phyloP scores from a whole-genome alignment of 2,888 invertebrate species.

The Abrostola triplasia region DNA sequence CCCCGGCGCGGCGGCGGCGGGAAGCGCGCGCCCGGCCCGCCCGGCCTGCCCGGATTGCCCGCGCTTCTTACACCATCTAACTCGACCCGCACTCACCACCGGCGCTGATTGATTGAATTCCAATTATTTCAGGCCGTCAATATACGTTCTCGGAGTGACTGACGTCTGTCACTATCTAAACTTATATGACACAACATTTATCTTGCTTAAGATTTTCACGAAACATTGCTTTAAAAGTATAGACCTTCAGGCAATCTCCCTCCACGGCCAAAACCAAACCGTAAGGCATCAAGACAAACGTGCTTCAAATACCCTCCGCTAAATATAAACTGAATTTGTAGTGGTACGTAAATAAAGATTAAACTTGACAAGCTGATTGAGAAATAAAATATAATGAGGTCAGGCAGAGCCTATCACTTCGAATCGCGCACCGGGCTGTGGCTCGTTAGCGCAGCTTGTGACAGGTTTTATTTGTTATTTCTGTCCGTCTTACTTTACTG shows the following conservation, averaged over 20 bases:
- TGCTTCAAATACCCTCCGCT: constrained; percentile 18
- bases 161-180: constrained; percentile 6
- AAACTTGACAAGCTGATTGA: constrained; percentile 42
- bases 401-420: constrained; percentile 29
- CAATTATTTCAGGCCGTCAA: constrained; percentile 30
- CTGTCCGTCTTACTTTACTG: too few relatives aligned
- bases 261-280: constrained; percentile 16
- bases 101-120: constrained; percentile 41
- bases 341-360: constrained; percentile 28
- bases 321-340: constrained; percentile 29
- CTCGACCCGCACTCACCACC: constrained; percentile 12
- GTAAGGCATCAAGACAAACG: constrained; percentile 25
- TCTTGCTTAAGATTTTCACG: constrained; percentile 6
- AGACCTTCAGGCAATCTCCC: constrained; percentile 15
- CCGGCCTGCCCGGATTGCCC: too few relatives aligned
- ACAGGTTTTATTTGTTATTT: too few relatives aligned
- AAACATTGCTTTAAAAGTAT: constrained; percentile 20
- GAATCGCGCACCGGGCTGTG: constrained; percentile 22
- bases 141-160: constrained; percentile 13
- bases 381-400: constrained; percentile 43
- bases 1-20: too few relatives aligned
- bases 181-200: constrained; percentile 7
- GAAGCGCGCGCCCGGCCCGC: too few relatives aligned
- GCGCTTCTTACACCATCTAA: constrained; percentile 23
- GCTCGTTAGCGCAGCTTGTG: constrained; percentile 30